Base-by-base conservation (phyloP, 1,140 invertebrate genomes). In the Nasonia longicornis region DNA sequence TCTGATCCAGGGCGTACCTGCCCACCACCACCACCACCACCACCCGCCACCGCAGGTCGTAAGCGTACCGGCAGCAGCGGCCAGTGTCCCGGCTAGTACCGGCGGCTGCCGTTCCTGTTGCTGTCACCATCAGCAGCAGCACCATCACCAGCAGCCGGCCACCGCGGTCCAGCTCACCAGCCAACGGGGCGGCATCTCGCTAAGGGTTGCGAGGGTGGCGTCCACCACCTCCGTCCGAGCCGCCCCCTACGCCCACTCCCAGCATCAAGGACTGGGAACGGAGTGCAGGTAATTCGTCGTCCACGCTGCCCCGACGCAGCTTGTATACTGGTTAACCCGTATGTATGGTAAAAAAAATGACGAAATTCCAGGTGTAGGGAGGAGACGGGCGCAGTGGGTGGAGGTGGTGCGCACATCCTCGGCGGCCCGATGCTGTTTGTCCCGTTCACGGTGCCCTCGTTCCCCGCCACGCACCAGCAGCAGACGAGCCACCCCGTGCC, bases 391-490 rank as follows among this genome's bases (percentile, higher is more conserved):
- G 89, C 89, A 89, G 89, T 90, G 89, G 89, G 89, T 91, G 90
- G 90, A 90, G 90, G 90, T 91, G 90, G 90, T 91, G 89, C 89
- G 87, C 89, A 90, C 87, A 90, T 90, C 87, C 89, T 91, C 88
- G 88, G 90, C 87, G 89, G 89, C 86, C 91, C 91, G 87, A 91
- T 91, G 91, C 91, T 92, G 88, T 92, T 92, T 89, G 90, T 92
- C 85, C 91, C 91, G 87, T 91, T 91, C 86, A 89, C 89, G 86
- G 91, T 91, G 81, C 90, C 91, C 84, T 90, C 89, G 83, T 89
- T 90, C 83, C 88, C 91, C 80, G 88, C 88, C 81, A 87, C 90
- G 86, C 89, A 90, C 83, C 89, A 90, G 85, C 89, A 90, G 84
- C 89, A 89, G 85, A 86, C 88, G 84, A 86, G 86, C 84, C 89